Evolutionary conservation across 2,113 vertebrate genomes (phyloP).

Genomic region (Macrotis lagotis): DNA sequence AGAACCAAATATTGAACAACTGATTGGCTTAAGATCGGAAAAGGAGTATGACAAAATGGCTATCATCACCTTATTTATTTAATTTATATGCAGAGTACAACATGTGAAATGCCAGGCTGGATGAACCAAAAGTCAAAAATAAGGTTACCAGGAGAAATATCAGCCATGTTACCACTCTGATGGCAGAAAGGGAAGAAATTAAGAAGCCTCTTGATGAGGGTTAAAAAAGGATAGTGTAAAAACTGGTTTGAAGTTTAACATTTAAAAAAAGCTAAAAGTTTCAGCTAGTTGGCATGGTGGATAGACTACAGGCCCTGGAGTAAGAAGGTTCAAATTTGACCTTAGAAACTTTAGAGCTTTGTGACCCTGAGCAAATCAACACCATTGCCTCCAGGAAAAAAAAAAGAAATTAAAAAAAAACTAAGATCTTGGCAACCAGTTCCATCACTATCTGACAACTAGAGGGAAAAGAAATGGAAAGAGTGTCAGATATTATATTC

Average conservation of each 20-base stretch:
- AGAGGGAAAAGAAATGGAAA: background rate
- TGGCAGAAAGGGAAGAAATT: background rate
- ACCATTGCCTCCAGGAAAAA: no score
- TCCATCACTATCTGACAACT: background rate
- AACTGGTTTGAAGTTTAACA: background rate
- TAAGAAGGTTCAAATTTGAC: no score
- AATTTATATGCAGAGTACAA: background rate
- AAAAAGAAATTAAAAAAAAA: background rate
- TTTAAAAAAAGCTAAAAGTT: no score
- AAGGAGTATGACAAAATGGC: background rate
- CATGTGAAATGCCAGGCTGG: background rate
- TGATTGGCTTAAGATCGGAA: background rate
- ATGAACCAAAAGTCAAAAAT: background rate
- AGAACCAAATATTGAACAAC: background rate
- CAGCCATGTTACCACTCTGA: background rate
- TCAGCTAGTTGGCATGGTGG: no score
- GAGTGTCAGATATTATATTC: background rate
- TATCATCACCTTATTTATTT: background rate
- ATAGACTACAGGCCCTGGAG: no score
- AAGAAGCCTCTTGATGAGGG: background rate
- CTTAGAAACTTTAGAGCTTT: no score
- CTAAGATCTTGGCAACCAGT: background rate
- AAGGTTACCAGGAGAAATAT: background rate
- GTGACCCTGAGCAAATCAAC: no score
- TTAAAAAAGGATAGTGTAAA: background rate